Evolutionary conservation across 1,140 invertebrate species (phyloP), one percentile per base, ranked within the genome.

Genomic region (Oscheius sp.): DNA sequence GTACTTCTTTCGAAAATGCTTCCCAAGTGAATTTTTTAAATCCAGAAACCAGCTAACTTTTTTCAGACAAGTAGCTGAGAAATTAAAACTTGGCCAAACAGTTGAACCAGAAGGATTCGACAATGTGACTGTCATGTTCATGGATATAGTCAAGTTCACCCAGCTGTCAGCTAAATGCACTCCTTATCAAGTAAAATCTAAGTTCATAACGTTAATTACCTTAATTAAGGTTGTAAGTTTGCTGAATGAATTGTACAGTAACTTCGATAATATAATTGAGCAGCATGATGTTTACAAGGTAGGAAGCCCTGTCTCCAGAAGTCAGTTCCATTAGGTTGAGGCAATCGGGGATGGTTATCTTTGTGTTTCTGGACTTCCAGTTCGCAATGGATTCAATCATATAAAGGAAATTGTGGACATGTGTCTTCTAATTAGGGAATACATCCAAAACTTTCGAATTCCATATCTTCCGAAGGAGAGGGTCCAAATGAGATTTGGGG

Each of bases 81-180:
- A 58, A 18, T 63, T 79, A 26, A 79, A 79, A 73, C 32, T 68
- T 0, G 78, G 78, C 3, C 68, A 79, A 55, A 61, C 77, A 3
- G 78, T 79, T 15, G 78, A 79, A 52, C 78, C 78, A 10, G 78
- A 79, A 64, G 55, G 64, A 1, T 79, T 79, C 52, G 78, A 79
- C n/a, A 49, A 52, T 35, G 78, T 79, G 4, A 79, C 78, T 18
- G 74, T 79, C n/a, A 74, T 78, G 61, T 79, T 79, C 42, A 74
- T 69, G 26, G 92, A 93, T 79, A 92, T 93, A 70, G 92, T 93
- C 0, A 92, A 91, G 26, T 94, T 94, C 82, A 93, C 92, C 0
- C 91, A 78, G 90, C 91, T 0, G 88, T 90, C 77, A 7, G n/a
- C 36, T 10, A 75, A 75, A 42, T 78, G 61, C 29, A 34, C 70